Evolutionary conservation across 2,888 invertebrate species (phyloP).

Genomic region (Silvanus unidentatus): DNA sequence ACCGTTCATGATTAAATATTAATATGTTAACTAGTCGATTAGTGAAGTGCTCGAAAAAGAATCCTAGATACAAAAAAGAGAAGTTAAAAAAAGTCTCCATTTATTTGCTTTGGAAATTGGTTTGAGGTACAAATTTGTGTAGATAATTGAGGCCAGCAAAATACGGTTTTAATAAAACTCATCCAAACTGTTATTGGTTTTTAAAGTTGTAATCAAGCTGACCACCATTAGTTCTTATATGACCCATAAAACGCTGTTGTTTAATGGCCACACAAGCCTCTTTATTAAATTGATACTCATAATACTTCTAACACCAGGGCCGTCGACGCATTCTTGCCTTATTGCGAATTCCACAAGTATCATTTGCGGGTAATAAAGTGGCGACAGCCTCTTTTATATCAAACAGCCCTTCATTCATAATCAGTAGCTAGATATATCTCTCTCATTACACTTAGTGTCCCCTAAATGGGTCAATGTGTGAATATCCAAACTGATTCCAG

Average conservation of each 20-base stretch:
- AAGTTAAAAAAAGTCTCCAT: too few species aligned
- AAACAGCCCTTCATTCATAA: conserved; percentile 6
- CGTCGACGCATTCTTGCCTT: conserved; percentile 45
- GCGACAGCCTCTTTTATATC: conserved; percentile 33
- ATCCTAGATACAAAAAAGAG: too few species aligned
- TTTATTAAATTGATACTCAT: conserved; percentile 46
- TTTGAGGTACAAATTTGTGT: too few species aligned
- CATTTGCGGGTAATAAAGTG: conserved; percentile 43
- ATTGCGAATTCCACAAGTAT: conserved; percentile 50
- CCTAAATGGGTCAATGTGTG: background rate
- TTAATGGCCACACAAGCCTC: conserved; percentile 24
- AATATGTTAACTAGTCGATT: too few species aligned
- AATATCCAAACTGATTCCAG: conserved; percentile 26
- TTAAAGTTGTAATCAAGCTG: too few species aligned
- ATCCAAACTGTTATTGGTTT: too few species aligned
- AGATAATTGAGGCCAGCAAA: too few species aligned
- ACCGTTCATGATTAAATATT: too few species aligned
- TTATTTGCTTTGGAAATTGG: too few species aligned
- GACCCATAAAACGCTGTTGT: conserved; percentile 30
- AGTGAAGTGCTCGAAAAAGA: too few species aligned
- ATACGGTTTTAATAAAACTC: too few species aligned
- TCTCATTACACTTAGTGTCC: background rate
- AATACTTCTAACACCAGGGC: conserved; percentile 42
- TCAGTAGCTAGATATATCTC: background rate
- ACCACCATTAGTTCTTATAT: conserved; percentile 10